Evolutionary conservation across 2,888 invertebrate genomes (phyloP).

Genomic region (Apotomis capreana): DNA sequence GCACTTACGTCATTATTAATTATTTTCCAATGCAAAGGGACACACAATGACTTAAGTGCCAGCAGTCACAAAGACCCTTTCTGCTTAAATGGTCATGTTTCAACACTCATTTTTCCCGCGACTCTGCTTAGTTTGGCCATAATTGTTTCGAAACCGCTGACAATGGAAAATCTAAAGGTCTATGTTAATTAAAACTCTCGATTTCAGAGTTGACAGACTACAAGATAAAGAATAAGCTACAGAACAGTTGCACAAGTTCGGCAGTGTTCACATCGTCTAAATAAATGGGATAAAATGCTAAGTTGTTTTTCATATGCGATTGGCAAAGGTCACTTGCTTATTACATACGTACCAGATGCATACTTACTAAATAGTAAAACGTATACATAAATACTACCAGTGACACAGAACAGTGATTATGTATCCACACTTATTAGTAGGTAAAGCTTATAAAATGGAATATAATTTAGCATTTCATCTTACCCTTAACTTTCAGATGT

Average conservation of each 20-base stretch:
- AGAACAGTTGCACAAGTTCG: background rate
- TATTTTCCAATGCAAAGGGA: background rate
- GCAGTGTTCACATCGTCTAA: background rate
- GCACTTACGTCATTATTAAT: conserved; percentile 1
- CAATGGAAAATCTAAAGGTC: conserved; percentile 21
- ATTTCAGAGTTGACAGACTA: conserved; percentile 17
- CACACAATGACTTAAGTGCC: background rate
- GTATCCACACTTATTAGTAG: no score
- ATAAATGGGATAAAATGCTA: conserved; percentile 5
- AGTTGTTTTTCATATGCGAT: conserved; percentile 22
- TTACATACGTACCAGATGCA: conserved; percentile 4
- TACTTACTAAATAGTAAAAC: conserved; percentile 11
- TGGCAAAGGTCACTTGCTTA: conserved; percentile 20
- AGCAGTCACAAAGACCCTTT: background rate
- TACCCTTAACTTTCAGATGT: no score
- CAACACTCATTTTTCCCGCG: conserved; percentile 35
- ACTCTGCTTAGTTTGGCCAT: conserved; percentile 18
- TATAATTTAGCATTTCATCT: no score
- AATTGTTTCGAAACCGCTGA: conserved; percentile 22
- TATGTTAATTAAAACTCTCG: conserved; percentile 8
- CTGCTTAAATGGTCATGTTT: conserved; percentile 9
- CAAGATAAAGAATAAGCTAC: background rate
- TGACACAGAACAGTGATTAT: background rate
- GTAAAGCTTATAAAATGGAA: no score
- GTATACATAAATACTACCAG: background rate